Evolutionary conservation across 2,797 vertebrate species (phyloP).

Genomic region (Champsocephalus gunnari): DNA sequence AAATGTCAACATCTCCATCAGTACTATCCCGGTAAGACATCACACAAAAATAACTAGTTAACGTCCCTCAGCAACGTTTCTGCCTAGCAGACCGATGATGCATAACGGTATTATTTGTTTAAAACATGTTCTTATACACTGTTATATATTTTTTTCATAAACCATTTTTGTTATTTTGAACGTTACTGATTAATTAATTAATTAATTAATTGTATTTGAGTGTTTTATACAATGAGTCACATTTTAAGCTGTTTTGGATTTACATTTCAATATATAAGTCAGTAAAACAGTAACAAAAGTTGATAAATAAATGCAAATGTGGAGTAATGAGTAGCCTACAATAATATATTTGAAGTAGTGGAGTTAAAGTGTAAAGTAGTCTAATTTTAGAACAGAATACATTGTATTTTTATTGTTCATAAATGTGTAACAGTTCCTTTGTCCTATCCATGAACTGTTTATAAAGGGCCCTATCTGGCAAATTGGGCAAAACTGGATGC

Average conservation of each 20-base stretch:
- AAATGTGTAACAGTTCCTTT: not conserved
- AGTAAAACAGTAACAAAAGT: not conserved
- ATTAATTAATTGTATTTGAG: no score
- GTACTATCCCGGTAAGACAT: not conserved
- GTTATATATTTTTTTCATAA: no score
- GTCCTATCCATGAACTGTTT: not conserved
- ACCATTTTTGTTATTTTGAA: no score
- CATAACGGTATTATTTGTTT: no score
- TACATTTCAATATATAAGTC: not conserved
- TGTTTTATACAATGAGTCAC: not conserved
- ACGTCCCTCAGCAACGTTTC: no score
- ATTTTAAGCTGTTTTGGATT: not conserved
- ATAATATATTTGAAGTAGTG: not conserved
- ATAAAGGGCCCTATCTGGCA: no score
- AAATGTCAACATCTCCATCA: not conserved
- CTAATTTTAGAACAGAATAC: not conserved
- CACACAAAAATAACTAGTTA: not conserved
- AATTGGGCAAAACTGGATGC: not conserved
- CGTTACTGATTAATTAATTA: no score
- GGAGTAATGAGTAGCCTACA: no score
- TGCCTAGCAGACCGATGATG: no score
- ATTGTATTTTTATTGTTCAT: not conserved
- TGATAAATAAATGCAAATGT: not conserved
- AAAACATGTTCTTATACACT: no score
- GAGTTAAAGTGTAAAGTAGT: not conserved